Conservation (phyloP, 2,888 invertebrate species). For the Pristionchus entomophagus region DNA sequence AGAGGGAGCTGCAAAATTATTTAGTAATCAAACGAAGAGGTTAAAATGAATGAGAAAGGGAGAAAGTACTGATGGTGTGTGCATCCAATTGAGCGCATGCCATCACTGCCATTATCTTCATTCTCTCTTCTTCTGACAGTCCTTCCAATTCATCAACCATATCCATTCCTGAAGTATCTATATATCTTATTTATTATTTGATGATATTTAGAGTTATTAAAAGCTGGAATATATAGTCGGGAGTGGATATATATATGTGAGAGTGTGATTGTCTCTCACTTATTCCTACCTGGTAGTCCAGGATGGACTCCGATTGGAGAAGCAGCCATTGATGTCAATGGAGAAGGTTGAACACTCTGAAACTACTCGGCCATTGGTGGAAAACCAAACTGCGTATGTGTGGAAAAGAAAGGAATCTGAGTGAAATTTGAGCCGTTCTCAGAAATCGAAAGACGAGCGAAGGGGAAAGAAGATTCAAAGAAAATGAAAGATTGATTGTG, state of each 20-base stretch:
- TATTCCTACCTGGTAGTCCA: conserved; percentile 12
- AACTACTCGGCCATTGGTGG: neutral
- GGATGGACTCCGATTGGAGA: neutral
- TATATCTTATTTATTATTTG: neutral
- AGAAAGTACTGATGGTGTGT: neutral
- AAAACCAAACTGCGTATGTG: too few species aligned
- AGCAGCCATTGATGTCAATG: neutral
- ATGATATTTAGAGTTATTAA: too few species aligned
- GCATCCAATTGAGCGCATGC: conserved; percentile 79
- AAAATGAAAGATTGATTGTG: too few species aligned
- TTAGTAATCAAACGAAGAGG: neutral
- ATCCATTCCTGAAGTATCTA: neutral
- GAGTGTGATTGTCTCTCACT: neutral
- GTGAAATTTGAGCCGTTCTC: neutral
- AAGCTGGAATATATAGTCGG: too few species aligned
- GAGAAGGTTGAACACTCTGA: neutral
- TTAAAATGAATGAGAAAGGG: neutral
- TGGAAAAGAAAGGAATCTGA: neutral
- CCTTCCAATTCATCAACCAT: conserved; percentile 67
- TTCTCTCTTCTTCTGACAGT: conserved; percentile 81
- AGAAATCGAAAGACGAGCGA: neutral
- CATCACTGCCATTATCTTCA: conserved; percentile 82
- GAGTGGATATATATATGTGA: too few species aligned
- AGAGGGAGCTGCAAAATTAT: neutral
- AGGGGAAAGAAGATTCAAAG: neutral